A percentile compares a stretch with the other conserved stretches of the same genome.
These are phyloP conservation scores for Abscondita cerata DNA, from an alignment of 2,888 invertebrate species.

Conservation along the genomic window DNA sequence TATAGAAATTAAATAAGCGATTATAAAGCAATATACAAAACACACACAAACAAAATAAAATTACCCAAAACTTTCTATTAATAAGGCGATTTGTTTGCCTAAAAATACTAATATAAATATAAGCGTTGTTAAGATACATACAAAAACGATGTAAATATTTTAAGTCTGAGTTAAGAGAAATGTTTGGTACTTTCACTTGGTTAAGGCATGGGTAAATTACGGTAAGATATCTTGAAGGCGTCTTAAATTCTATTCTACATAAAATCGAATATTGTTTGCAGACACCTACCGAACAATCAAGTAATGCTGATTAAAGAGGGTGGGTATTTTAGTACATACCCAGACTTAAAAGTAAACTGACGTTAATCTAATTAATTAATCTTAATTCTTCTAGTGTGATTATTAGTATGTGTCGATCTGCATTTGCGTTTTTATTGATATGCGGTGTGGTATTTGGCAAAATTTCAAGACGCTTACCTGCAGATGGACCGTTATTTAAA, in stretches of 20 bases:
- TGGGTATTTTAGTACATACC: conserved; percentile 7
- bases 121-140: too few species aligned
- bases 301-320: not conserved
- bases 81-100: not conserved
- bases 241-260: conserved; percentile 9
- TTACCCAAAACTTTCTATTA: not conserved
- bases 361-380: not conserved
- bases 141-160: not conserved
- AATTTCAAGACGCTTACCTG: conserved; percentile 18
- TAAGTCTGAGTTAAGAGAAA: conserved; percentile 16
- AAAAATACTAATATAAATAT: conserved; percentile 1
- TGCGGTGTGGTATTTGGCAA: conserved; percentile 1
- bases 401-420: conserved; percentile 5
- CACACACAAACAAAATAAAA: too few species aligned
- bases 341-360: conserved; percentile 15
- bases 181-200: conserved; percentile 25
- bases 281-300: not conserved
- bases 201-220: conserved; percentile 17
- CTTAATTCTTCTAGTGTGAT: not conserved
- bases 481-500: conserved; percentile 55
- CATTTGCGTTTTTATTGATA: not conserved
- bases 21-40: not conserved
- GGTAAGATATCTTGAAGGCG: not conserved
- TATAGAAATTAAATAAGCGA: not conserved
- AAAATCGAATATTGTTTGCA: conserved; percentile 15